Percentiles rank a stretch among this genome's conserved stretches.
Conservation (phyloP, 2,113 vertebrate genomes). For the Cephalophus harveyi region DNA sequence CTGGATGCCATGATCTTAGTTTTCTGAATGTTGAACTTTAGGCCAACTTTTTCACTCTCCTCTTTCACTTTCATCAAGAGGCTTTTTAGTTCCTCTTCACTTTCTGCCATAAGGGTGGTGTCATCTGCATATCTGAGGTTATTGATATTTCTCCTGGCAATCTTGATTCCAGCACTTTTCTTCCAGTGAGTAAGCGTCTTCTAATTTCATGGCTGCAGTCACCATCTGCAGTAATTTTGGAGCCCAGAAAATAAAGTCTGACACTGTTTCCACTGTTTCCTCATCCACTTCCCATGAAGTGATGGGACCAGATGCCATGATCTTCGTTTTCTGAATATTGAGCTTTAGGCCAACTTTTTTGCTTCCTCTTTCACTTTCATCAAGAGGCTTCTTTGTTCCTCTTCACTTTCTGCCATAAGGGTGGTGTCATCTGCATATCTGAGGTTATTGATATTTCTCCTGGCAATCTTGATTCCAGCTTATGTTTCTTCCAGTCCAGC, state of each 20-base stretch:
- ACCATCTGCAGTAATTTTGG: not conserved
- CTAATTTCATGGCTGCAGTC: not conserved
- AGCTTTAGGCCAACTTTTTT: not conserved
- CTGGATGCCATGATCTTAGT: not conserved
- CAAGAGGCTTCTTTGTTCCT: not conserved
- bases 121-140: not conserved
- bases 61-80: not conserved
- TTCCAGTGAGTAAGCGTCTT: not conserved
- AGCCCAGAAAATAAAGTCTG: not conserved
- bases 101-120: not conserved
- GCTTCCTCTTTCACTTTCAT: not conserved
- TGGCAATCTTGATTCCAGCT: rapidly evolving
- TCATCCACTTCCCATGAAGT: not conserved
- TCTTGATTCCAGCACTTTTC: not conserved
- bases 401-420: not conserved
- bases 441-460: not conserved
- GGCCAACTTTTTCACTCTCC: not conserved
- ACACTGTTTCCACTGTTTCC: not conserved
- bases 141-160: not conserved
- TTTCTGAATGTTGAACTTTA: not conserved
- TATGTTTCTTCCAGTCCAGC: not conserved
- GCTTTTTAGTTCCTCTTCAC: not conserved
- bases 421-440: not conserved
- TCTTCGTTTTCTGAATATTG: not conserved
- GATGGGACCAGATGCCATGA: not conserved